phyloP scores from a whole-genome alignment of 2,888 invertebrate genomes.

The Scelioninae gen. 2 region DNA sequence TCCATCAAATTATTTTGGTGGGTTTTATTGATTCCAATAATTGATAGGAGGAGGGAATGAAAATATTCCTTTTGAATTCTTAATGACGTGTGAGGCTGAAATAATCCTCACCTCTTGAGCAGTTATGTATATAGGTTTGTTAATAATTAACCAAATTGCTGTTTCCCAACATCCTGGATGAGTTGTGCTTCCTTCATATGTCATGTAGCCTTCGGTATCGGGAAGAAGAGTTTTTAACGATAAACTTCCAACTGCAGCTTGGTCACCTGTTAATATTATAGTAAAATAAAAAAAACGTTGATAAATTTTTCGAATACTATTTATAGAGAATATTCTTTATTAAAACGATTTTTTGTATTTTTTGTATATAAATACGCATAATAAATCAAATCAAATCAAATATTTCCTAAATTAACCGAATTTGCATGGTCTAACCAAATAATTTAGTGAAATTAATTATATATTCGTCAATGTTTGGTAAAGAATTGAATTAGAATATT shows the following conservation, averaged over 20 bases:
- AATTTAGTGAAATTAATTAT: conserved; percentile 1
- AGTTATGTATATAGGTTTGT: conserved; percentile 98
- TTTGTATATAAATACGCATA: too few species aligned
- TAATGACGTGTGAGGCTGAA: not conserved
- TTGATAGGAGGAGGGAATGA: too few species aligned
- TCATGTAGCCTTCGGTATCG: conserved; percentile 95
- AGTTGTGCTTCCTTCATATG: conserved; percentile 98
- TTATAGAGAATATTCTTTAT: too few species aligned
- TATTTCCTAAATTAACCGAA: not conserved
- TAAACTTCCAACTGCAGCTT: conserved; percentile 88
- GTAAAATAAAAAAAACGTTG: too few species aligned
- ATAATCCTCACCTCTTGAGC: conserved; percentile 88
- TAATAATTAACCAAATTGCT: conserved; percentile 98
- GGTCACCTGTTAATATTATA: conserved; percentile 80
- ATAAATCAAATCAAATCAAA: not conserved
- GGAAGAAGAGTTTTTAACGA: conserved; percentile 92
- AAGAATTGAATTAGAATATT: not conserved
- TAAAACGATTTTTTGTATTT: not conserved
- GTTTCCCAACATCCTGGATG: conserved; percentile 99
- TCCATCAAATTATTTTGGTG: too few species aligned
- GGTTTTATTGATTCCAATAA: too few species aligned
- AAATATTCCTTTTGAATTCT: too few species aligned
- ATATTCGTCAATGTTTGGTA: not conserved
- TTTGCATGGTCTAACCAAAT: not conserved
- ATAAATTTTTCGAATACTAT: too few species aligned